These are phyloP conservation scores for Prionailurus bengalensis DNA, from an alignment of 2,113 vertebrate species.

Conservation along the genomic window DNA sequence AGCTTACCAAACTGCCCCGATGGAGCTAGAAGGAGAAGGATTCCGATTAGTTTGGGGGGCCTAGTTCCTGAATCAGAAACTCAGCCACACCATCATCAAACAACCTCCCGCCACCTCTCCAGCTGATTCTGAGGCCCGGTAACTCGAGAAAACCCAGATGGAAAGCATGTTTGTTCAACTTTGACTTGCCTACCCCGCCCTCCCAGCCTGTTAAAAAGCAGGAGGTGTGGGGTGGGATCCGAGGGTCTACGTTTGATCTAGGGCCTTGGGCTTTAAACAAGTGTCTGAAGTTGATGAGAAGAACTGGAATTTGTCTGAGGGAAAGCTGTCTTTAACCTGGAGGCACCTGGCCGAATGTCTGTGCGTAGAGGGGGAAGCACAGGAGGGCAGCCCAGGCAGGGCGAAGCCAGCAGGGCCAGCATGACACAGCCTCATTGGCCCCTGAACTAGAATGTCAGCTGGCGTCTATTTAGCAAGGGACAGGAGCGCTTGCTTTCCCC, in stretches of 20 bases:
- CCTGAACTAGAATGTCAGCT: not conserved
- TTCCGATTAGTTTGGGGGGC: not conserved
- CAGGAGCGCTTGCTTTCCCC: not conserved
- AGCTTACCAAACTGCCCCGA: not conserved
- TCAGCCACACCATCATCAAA: not conserved
- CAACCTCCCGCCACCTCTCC: not conserved
- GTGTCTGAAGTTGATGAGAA: not conserved
- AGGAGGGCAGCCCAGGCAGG: not conserved
- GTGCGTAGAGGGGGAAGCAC: not conserved
- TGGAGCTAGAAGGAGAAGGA: not conserved
- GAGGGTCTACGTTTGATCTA: not conserved
- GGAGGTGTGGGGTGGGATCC: too few species aligned
- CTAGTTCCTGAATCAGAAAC: not conserved
- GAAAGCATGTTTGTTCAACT: not conserved
- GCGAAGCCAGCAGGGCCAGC: not conserved
- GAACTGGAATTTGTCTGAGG: not conserved
- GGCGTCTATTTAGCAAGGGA: not conserved
- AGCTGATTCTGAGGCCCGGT: not conserved
- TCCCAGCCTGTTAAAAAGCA: fast-evolving
- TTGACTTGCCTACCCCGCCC: fast-evolving
- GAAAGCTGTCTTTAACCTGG: not conserved
- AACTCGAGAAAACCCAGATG: not conserved
- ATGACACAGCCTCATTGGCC: not conserved
- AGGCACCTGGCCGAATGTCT: not conserved
- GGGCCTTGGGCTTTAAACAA: not conserved